Evolutionary conservation across 2,888 invertebrate species (phyloP), one percentile per base, ranked within the genome.

Genomic region (Acanthosoma haemorrhoidale): DNA sequence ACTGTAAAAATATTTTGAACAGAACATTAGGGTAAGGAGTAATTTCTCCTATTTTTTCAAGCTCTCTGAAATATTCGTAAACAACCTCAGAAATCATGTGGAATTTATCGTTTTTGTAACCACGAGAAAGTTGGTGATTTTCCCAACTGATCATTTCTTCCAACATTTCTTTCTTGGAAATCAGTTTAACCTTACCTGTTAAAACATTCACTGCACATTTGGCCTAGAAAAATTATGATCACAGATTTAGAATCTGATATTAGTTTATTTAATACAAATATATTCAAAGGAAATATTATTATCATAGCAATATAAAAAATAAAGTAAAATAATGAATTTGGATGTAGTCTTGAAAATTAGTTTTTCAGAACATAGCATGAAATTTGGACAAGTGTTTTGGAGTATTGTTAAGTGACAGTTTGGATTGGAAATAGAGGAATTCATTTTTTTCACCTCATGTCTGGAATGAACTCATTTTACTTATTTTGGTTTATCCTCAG

Each of bases 171-270:
- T 82, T 81, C 31, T 80, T 79, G 0, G 81, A 77, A 0, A 91
- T 91, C 8, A 91, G 81, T 9, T 79, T 75, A 77, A 86, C 84
- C 11, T 82, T 79, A 0, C 87, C 87, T 63, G 82, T 84, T 79
- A 90, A 86, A 39, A 83, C 86, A 25, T 85, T 82, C 32, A 89
- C 78, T 75, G 85, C 84, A 78, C 87, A 90, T 18, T 87, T 84
- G 1, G 86, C 85, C 86, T 89, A 80, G 31, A 66, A 39, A 18
- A 15, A 38, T 61, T 36, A 5, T 38, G 8, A 4, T 15, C 8
- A 18, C 36, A 16, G 4, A 18, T 18, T 36, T 32, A 79, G 77
- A 73, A 2, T 21, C 25, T 25, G n/a, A 51, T 36, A 16, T 11
- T 11, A n/a, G 31, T n/a, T 15, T 16, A 34, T 16, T 41, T 21